Base-by-base conservation (phyloP, 2,888 invertebrate species). In the Oegoconia quadripuncta region DNA sequence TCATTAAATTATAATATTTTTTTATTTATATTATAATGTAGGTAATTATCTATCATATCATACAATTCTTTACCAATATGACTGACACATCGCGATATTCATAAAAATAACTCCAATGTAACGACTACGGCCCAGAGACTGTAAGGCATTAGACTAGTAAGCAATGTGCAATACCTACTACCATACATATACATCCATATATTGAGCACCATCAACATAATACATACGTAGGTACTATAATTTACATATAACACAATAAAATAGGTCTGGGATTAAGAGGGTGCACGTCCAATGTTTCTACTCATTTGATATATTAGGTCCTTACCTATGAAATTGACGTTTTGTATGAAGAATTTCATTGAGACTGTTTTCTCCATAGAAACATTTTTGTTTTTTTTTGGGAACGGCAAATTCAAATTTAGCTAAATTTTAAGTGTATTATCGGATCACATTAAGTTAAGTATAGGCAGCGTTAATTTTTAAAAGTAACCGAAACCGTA, bases 11-110 rank as follows among this genome's bases (percentile, higher is more conserved):
- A 52, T 69, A 64, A 59, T 75, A 68, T 68, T 68, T 55, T 65
- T 73, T 75, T 73, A 75, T 74, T 32, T 77, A 46, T 69, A 68
- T 65, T 46, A 53, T 67, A 71, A 47, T 66, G 64, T n/a, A 65
- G 55, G 59, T 74, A 70, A 65, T 62, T 53, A 53, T 32, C 22
- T 33, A 55, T 41, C 57, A 65, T 73, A 74, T 74, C 64, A 61
- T 77, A 77, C 75, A 76, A 65, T 59, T 53, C 58, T 64, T 65
- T 64, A 69, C 66, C 57, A 70, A 63, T 67, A 71, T 70, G 72
- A 76, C 74, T 74, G 72, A 64, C 58, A 60, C 50, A 54, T 46
- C 43, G 44, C 42, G 34, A 23, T 52, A 54, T 46, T 58, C 58
- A 53, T 53, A 61, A 66, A 70, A 68, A 64, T 61, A 61, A 69